Evolutionary conservation across 2,113 vertebrate genomes (phyloP), one percentile per base, ranked within the genome.

Genomic region (Amazona vittata): DNA sequence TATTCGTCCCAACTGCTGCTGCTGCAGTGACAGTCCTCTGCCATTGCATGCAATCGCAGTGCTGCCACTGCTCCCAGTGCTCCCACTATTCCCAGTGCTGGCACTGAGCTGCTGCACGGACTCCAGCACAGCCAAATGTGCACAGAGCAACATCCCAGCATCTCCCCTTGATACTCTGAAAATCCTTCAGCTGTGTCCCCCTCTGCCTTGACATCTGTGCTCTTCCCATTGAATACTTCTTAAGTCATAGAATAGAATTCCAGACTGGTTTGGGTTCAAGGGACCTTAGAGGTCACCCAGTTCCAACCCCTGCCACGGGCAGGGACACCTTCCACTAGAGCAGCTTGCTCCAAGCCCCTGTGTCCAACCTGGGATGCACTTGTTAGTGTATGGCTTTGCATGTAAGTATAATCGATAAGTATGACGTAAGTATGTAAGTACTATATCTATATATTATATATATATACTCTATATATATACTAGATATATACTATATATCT

Each of bases 71-170:
- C n/a, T n/a, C 12, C 31, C 55, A 57, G 28, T 18, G 10, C 16
- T 53, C 29, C 52, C 52, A 11, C 10, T 12, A 31, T 18, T 55
- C 52, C 52, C 52, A 31, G 55, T 59, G 55, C 55, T 59, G 33
- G 12, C 55, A n/a, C 57, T 7, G 33, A 59, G 21, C n/a, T 37
- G 39, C 19, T 46, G 59, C 24, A 12, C 59, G 1, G 31, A 8
- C 41, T 9, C 15, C 2, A 4, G 8, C 1, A 10, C 9, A n/a
- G 77, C 26, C 55, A 4, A 0, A 5, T 0, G 2, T 8, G 43
- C 19, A 3, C 21, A 26, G 28, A 29, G 39, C 3, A 14, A 41
- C 20, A 13, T 13, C 71, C 55, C 81, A 28, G 86, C 77, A 78
- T 20, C 65, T 29, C 75, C 43, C 29, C 70, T 29, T 35, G 68